phyloP scores from a whole-genome alignment of 2,113 vertebrate species.

The Cathartes aura region DNA sequence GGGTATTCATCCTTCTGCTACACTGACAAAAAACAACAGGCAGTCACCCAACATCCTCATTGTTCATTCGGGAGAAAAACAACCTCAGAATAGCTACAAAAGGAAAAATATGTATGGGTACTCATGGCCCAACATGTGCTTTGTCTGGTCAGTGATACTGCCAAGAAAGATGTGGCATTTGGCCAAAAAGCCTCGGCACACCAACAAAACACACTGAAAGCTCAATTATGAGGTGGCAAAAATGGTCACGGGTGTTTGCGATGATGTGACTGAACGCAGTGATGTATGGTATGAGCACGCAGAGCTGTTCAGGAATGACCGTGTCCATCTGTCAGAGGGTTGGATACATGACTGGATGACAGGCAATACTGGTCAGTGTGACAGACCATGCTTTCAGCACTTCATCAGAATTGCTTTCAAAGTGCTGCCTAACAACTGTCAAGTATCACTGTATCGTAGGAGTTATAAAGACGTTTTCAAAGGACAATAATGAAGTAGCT shows the following conservation, averaged over 20 bases:
- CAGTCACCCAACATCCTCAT: neutral
- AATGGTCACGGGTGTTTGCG: neutral
- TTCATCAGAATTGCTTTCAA: neutral
- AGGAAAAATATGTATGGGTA: neutral
- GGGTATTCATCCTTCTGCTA: constrained; percentile 6
- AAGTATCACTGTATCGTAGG: neutral
- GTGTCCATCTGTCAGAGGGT: neutral
- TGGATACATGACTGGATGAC: neutral
- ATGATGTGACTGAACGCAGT: neutral
- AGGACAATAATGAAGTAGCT: constrained; percentile 10
- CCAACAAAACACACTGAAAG: neutral
- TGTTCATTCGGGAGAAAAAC: neutral
- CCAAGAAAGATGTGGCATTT: constrained; percentile 16
- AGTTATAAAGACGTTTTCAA: constrained; percentile 6
- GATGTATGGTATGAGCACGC: neutral
- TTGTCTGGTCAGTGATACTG: constrained; percentile 31
- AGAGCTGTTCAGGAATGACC: neutral
- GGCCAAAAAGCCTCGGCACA: constrained; percentile 24
- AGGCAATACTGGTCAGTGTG: constrained; percentile 27
- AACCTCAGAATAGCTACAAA: neutral
- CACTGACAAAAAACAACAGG: neutral
- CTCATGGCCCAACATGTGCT: neutral
- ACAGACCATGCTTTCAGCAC: constrained; percentile 26
- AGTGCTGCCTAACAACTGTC: constrained; percentile 27
- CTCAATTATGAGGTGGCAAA: constrained; percentile 31